Base-by-base conservation (phyloP, 2,888 invertebrate genomes). In the Dryococelus australis region DNA sequence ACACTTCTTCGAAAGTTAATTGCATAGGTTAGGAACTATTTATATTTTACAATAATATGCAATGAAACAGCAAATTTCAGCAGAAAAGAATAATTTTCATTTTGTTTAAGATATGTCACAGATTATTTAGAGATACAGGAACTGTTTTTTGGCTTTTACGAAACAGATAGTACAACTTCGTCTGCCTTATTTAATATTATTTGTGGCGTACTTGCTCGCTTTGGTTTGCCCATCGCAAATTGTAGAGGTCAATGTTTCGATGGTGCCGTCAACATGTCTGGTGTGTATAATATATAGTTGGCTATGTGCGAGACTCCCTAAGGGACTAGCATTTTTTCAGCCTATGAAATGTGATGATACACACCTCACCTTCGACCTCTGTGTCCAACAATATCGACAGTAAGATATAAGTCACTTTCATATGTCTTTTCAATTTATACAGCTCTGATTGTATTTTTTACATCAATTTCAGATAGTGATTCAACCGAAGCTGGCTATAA, bases 231-330 rank as follows among this genome's bases (percentile, higher is more conserved):
- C n/a, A n/a, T n/a, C n/a, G n/a, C n/a, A n/a, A n/a, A n/a, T n/a
- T n/a, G n/a, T n/a, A n/a, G n/a, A n/a, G n/a, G n/a, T n/a, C n/a
- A n/a, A n/a, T n/a, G n/a, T n/a, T n/a, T n/a, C n/a, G n/a, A n/a
- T n/a, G n/a, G n/a, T n/a, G n/a, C n/a, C n/a, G n/a, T n/a, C n/a
- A n/a, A n/a, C n/a, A n/a, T n/a, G n/a, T n/a, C n/a, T n/a, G n/a
- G n/a, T n/a, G 26, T 43, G 85, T 53, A 85, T 53, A 85, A 85
- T 85, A 85, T 85, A 51, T 85, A 85, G 43, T 85, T 85, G 85
- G 43, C 53, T 85, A 51, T 26, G 26, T 85, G 26, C 43, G 20
- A 28, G 53, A 53, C 85, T 43, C 85, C 43, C 85, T 35, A 85
- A 85, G 85, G 26, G 35, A 51, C 85, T 85, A 43, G 43, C 16